phyloP scores from a whole-genome alignment of 1,140 invertebrate genomes.

The Pseudomyrmex cubaensis region DNA sequence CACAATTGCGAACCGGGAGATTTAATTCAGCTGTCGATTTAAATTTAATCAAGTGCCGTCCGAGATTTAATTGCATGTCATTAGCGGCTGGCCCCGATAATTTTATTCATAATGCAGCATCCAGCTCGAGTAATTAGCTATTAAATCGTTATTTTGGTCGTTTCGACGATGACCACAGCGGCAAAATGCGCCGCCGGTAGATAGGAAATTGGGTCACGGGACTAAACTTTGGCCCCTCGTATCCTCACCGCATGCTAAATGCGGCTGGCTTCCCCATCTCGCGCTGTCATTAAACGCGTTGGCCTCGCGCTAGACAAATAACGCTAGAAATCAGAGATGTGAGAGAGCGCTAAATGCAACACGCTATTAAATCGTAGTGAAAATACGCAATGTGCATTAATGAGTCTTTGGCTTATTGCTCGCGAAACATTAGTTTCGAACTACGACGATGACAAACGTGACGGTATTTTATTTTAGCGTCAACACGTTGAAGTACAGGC shows the following conservation, averaged over 20 bases:
- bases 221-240: slow-evolving; percentile 38
- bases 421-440: background rate
- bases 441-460: background rate
- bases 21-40: background rate
- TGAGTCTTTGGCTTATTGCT: background rate
- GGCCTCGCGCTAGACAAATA: slow-evolving; percentile 26
- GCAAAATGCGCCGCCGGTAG: background rate
- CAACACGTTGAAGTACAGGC: background rate
- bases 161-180: background rate
- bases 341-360: slow-evolving; percentile 14
- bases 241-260: slow-evolving; percentile 40
- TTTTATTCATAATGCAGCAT: background rate
- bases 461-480: background rate
- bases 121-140: slow-evolving; percentile 5
- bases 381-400: background rate
- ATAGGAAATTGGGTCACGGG: slow-evolving; percentile 32
- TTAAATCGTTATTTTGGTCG: slow-evolving; percentile 24
- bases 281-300: slow-evolving; percentile 25
- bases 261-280: slow-evolving; percentile 13
- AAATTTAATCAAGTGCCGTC: background rate
- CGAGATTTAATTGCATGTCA: background rate
- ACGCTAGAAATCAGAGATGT: slow-evolving; percentile 34
- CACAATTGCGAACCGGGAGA: background rate
- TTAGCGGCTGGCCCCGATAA: background rate
- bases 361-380: background rate